Percentiles rank a stretch among this genome's conserved stretches.
phyloP scores from a whole-genome alignment of 2,888 invertebrate genomes.

The Proisotoma minuta region DNA sequence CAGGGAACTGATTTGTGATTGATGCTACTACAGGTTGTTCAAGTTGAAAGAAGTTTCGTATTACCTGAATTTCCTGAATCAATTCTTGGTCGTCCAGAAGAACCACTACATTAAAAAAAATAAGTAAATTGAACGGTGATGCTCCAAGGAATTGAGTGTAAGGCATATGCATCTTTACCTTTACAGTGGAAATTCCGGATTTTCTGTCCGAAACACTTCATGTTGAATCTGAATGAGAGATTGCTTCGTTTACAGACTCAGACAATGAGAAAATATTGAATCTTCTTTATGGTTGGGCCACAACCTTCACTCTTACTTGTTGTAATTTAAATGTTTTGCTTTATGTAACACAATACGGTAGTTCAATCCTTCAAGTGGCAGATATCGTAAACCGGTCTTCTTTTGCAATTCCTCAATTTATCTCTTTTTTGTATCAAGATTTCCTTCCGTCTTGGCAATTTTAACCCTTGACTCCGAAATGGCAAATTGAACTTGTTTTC shows the following conservation, averaged over 20 bases:
- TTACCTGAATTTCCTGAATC: constrained; percentile 81
- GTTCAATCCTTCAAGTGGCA: not conserved
- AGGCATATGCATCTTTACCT: no score
- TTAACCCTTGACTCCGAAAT: constrained; percentile 13
- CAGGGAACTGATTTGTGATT: not conserved
- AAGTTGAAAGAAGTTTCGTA: no score
- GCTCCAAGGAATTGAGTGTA: no score
- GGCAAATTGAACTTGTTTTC: constrained; percentile 6
- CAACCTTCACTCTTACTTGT: no score
- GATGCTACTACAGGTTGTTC: not conserved
- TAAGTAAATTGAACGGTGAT: no score
- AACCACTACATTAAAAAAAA: no score
- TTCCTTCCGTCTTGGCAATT: constrained; percentile 17
- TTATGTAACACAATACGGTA: not conserved
- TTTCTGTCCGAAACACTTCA: constrained; percentile 53
- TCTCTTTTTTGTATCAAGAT: constrained; percentile 5
- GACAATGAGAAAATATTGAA: no score
- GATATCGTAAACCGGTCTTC: constrained; percentile 10
- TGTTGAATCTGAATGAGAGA: constrained; percentile 42
- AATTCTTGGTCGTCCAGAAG: constrained; percentile 85
- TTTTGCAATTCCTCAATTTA: constrained; percentile 7
- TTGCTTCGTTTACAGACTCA: not conserved
- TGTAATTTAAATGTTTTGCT: no score
- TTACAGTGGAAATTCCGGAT: constrained; percentile 62
- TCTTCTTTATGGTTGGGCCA: no score